Conservation (phyloP, 2,797 vertebrate genomes). For the Rhinophrynus dorsalis region DNA sequence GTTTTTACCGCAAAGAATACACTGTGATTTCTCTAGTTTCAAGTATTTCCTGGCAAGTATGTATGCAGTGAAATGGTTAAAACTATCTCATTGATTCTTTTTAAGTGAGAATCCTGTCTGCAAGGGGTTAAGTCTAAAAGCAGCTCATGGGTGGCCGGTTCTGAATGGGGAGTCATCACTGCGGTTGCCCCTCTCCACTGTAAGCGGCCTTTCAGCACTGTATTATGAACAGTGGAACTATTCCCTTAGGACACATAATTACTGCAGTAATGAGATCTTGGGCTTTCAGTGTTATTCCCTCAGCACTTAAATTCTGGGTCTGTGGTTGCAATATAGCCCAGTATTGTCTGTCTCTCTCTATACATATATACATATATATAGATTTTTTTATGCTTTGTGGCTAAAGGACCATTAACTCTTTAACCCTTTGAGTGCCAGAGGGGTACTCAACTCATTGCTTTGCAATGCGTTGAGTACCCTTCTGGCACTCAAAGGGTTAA, state of each 20-base stretch:
- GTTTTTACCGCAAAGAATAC: no score
- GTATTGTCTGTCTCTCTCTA: neutral
- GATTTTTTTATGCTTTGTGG: neutral
- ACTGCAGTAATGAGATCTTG: neutral
- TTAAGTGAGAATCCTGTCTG: no score
- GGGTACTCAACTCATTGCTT: no score
- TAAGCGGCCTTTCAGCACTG: neutral
- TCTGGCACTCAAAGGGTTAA: no score
- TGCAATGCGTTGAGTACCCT: no score
- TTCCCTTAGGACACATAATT: constrained; percentile 31
- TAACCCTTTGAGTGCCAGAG: no score
- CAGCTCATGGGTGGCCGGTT: neutral
- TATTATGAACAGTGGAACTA: neutral
- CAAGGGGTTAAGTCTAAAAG: neutral
- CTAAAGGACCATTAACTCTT: no score
- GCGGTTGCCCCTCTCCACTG: neutral
- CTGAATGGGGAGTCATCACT: neutral
- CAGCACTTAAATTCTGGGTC: neutral
- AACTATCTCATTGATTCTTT: no score
- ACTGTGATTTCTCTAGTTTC: no score
- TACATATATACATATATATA: no score
- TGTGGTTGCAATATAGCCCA: neutral
- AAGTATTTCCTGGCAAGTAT: no score
- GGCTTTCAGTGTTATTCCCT: neutral
- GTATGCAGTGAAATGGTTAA: no score